Evolutionary conservation across 2,888 invertebrate species (phyloP).

Genomic region (Nomada flava): DNA sequence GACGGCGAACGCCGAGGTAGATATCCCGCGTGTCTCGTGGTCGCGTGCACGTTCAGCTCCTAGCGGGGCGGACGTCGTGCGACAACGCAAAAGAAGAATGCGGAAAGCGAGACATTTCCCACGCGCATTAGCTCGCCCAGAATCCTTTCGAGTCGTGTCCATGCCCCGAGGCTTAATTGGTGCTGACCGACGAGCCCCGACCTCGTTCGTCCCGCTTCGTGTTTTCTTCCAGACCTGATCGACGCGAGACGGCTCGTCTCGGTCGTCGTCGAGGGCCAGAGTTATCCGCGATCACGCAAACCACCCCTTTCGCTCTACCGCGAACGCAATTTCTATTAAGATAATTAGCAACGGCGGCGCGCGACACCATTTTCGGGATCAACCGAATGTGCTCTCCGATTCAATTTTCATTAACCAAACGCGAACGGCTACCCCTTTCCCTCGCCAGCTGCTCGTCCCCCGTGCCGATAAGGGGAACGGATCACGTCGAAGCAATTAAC

Average conservation of each 20-base stretch:
- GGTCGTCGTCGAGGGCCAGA: background rate
- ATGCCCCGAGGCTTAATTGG: conserved; percentile 20
- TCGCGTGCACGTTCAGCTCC: too few species aligned
- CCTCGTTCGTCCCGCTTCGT: background rate
- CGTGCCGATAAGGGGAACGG: too few species aligned
- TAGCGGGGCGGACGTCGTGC: too few species aligned
- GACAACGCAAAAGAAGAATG: too few species aligned
- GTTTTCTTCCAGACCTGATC: background rate
- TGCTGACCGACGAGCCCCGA: conserved; percentile 11
- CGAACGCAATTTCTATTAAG: conserved; percentile 54
- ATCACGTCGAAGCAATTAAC: too few species aligned
- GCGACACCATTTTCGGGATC: conserved; percentile 56
- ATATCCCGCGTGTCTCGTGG: too few species aligned
- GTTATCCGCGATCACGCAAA: background rate
- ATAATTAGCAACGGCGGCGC: conserved; percentile 50
- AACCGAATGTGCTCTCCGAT: conserved; percentile 47
- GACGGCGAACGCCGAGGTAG: too few species aligned
- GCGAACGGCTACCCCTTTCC: background rate
- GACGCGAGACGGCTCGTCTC: background rate
- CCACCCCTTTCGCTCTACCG: conserved; percentile 19
- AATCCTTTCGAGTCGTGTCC: background rate
- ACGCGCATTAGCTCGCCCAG: too few species aligned
- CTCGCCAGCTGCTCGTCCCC: too few species aligned
- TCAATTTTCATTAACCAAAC: conserved; percentile 53
- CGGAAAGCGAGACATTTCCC: too few species aligned